These are phyloP conservation scores for Eptatretus burgeri DNA, from an alignment of 2,113 vertebrate genomes.

Conservation along the genomic window DNA sequence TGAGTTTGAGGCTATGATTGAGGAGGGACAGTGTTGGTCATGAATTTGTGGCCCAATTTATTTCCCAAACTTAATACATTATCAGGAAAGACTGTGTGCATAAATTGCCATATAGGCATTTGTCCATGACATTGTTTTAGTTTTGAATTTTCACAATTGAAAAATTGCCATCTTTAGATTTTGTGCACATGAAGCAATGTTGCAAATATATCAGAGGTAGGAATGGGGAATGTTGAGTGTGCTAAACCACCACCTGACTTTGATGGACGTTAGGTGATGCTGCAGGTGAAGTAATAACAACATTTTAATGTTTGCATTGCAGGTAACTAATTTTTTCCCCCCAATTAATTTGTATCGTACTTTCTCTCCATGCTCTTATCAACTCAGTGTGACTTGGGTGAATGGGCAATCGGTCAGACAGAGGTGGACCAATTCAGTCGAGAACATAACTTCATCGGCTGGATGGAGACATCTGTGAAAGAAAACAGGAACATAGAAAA, in stretches of 20 bases:
- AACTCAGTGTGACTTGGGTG: slow-evolving; percentile 33
- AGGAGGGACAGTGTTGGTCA: too few species aligned
- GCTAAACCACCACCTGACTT: background rate
- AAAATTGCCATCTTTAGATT: too few species aligned
- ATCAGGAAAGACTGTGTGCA: too few species aligned
- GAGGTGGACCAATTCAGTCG: slow-evolving; percentile 39
- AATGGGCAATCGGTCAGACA: slow-evolving; percentile 29
- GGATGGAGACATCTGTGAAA: slow-evolving; percentile 55
- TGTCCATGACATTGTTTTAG: too few species aligned
- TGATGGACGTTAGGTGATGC: background rate
- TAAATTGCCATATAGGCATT: too few species aligned
- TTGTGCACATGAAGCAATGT: too few species aligned
- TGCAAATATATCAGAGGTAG: too few species aligned
- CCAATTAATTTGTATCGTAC: background rate
- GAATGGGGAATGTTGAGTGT: background rate
- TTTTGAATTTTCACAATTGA: too few species aligned
- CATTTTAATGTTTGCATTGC: background rate
- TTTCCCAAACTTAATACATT: too few species aligned
- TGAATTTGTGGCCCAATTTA: too few species aligned
- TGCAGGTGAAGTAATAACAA: background rate
- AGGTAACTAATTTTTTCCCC: background rate
- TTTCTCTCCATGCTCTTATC: slow-evolving; percentile 1
- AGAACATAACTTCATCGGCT: slow-evolving; percentile 34
- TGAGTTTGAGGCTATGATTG: too few species aligned
- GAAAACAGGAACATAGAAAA: slow-evolving; percentile 47